Conservation (phyloP, 2,113 vertebrate species). For the Chiloscyllium plagiosum region DNA sequence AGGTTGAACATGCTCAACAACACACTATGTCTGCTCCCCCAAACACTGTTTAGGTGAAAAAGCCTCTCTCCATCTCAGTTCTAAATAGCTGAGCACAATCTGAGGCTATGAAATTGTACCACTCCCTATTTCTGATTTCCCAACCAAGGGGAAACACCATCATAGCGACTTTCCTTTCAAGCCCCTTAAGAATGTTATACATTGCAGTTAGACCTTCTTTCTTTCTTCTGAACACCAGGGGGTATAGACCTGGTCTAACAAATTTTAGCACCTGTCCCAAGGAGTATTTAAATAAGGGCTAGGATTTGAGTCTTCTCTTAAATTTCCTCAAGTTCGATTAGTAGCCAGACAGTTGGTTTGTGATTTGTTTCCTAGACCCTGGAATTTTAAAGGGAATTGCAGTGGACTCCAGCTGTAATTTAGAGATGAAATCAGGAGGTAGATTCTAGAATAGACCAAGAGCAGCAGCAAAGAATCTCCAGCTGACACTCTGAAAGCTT, state of each 20-base stretch:
- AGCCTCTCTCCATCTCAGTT: not conserved
- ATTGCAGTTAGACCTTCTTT: not conserved
- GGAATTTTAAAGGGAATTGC: not conserved
- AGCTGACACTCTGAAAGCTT: not conserved
- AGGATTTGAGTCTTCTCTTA: not conserved
- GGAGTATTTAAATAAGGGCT: not conserved
- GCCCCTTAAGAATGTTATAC: not conserved
- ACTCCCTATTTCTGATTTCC: not conserved
- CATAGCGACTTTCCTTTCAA: not conserved
- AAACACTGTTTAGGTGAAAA: not conserved
- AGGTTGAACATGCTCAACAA: not conserved
- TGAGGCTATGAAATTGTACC: too few relatives aligned
- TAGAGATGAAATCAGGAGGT: not conserved
- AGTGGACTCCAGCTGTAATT: not conserved
- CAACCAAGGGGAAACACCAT: not conserved
- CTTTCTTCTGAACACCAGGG: not conserved
- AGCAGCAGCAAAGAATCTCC: not conserved
- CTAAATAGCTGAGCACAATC: not conserved
- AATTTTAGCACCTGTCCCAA: not conserved
- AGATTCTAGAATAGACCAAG: not conserved
- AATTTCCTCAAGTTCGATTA: not conserved
- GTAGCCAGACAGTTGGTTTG: not conserved
- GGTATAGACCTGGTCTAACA: not conserved
- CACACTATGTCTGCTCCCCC: too few relatives aligned
- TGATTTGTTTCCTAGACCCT: not conserved